These are phyloP conservation scores for Philaenus spumarius DNA, from an alignment of 1,140 invertebrate genomes.

Conservation along the genomic window DNA sequence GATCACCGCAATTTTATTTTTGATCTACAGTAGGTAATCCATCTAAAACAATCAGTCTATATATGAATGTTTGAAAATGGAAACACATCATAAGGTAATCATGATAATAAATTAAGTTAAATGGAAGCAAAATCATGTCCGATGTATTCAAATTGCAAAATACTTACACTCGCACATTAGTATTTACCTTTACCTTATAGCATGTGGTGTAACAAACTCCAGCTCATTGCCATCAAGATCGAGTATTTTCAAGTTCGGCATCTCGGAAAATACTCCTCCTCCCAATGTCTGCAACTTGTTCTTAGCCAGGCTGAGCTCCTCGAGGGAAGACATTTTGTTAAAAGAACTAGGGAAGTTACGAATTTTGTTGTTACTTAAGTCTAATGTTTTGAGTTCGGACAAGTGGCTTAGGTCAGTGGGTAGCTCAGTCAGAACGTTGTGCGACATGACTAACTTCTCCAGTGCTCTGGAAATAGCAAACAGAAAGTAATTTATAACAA, in stretches of 20 bases:
- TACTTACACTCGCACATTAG: too few species aligned
- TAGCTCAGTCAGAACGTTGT: conserved; percentile 66
- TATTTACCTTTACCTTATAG: too few species aligned
- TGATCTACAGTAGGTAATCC: too few species aligned
- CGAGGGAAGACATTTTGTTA: conserved; percentile 52
- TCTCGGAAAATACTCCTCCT: conserved; percentile 61
- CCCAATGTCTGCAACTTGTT: conserved; percentile 68
- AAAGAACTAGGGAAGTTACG: conserved; percentile 59
- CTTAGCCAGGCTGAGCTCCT: conserved; percentile 58
- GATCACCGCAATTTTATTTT: too few species aligned
- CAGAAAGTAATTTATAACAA: too few species aligned
- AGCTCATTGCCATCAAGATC: conserved; percentile 79
- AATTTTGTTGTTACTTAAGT: conserved; percentile 75
- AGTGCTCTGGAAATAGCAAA: conserved; percentile 53
- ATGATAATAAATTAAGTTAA: too few species aligned
- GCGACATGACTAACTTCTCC: conserved; percentile 65
- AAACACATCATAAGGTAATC: too few species aligned
- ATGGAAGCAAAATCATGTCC: too few species aligned
- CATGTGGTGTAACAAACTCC: conserved; percentile 64
- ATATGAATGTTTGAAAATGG: too few species aligned
- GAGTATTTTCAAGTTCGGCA: conserved; percentile 61
- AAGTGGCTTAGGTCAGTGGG: conserved; percentile 61
- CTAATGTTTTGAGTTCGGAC: conserved; percentile 58
- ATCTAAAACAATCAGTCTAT: too few species aligned
- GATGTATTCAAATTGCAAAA: too few species aligned